Percentiles rank a stretch among this genome's conserved stretches.
phyloP scores from a whole-genome alignment of 2,797 vertebrate species.

The Hoplostethus mediterraneus region DNA sequence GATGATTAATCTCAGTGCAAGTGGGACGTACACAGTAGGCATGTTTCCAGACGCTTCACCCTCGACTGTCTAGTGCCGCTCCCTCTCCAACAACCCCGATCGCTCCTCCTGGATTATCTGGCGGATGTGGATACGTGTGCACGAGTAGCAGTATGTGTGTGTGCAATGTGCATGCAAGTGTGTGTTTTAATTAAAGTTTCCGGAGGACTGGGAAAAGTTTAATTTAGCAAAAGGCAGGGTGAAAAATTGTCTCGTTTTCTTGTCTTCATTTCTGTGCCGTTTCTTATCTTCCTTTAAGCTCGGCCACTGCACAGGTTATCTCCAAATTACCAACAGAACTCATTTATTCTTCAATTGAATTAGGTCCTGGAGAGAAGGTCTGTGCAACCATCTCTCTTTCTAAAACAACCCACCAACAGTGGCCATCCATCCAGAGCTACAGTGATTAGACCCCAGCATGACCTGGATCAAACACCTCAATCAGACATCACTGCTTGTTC shows the following conservation, averaged over 20 bases:
- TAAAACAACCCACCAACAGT: constrained; percentile 64
- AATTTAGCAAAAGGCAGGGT: constrained; percentile 78
- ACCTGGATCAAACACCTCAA: constrained; percentile 76
- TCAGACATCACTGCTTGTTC: constrained; percentile 57
- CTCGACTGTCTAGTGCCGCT: constrained; percentile 65
- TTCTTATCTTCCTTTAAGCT: constrained; percentile 82
- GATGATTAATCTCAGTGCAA: constrained; percentile 75
- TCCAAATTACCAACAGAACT: constrained; percentile 86
- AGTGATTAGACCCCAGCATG: constrained; percentile 68
- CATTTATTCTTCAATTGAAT: constrained; percentile 88
- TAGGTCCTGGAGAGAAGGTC: constrained; percentile 70
- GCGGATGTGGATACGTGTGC: constrained; percentile 26
- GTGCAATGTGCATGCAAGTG: constrained; percentile 73
- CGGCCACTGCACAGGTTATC: constrained; percentile 82
- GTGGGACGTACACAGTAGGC: constrained; percentile 56
- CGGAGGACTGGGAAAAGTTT: constrained; percentile 75
- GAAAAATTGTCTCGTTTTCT: constrained; percentile 83
- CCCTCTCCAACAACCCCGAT: constrained; percentile 70
- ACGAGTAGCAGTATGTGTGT: constrained; percentile 45
- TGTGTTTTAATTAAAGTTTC: constrained; percentile 86
- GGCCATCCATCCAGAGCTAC: constrained; percentile 57
- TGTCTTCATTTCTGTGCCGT: constrained; percentile 79
- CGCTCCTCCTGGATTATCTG: constrained; percentile 77
- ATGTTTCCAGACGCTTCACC: constrained; percentile 57
- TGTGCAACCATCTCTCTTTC: constrained; percentile 66